phyloP scores from a whole-genome alignment of 2,113 vertebrate species.

The Heliornis fulica region DNA sequence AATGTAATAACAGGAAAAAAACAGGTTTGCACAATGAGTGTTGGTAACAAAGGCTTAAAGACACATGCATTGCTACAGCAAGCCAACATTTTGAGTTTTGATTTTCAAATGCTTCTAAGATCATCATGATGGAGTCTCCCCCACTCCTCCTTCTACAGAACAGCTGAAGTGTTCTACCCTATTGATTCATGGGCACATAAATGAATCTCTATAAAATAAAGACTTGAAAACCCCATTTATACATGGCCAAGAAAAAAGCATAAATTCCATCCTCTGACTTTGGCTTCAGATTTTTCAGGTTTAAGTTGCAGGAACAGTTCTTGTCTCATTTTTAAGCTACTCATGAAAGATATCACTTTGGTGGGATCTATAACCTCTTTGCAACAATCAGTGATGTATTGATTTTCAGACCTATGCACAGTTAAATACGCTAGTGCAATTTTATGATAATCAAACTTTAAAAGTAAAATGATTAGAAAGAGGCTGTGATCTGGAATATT shows the following conservation, averaged over 20 bases:
- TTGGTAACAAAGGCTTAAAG: background rate
- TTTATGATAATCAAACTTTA: background rate
- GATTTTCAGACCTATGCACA: background rate
- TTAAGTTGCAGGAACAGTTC: background rate
- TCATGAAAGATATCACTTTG: background rate
- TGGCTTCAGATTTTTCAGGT: background rate
- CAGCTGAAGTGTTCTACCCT: background rate
- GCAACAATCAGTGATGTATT: background rate
- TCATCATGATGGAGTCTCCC: background rate
- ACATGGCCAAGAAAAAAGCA: background rate
- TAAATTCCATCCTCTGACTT: background rate
- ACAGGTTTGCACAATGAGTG: background rate
- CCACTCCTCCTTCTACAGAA: background rate
- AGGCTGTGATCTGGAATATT: background rate
- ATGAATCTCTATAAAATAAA: background rate
- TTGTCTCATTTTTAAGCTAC: background rate
- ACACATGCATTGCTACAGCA: rapidly evolving
- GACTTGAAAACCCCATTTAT: background rate
- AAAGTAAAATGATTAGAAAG: background rate
- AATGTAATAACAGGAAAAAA: background rate
- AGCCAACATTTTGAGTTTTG: background rate
- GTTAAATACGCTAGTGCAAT: background rate
- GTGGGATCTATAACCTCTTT: background rate
- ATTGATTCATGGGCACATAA: too few relatives aligned
- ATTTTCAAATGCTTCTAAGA: background rate